These are phyloP conservation scores for Calonectris borealis DNA, from an alignment of 2,113 vertebrate species.

Conservation along the genomic window DNA sequence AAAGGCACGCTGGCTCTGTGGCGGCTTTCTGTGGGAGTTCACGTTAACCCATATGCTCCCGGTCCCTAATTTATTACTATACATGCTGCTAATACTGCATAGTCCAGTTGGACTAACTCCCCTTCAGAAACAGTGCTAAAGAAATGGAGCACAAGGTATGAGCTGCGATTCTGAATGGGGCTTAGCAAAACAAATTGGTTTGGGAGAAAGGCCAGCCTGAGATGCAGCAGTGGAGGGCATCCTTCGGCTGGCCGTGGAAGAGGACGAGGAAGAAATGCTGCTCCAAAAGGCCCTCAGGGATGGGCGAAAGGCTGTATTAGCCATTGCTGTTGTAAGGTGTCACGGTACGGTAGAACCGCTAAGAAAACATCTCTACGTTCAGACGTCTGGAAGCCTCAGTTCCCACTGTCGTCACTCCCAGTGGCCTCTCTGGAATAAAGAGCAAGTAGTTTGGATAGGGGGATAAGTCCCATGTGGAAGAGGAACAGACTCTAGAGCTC, in stretches of 20 bases:
- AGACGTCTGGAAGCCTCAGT: neutral
- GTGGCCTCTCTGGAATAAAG: neutral
- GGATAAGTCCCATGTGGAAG: neutral
- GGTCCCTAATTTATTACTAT: neutral
- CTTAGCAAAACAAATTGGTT: neutral
- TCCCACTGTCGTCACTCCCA: neutral
- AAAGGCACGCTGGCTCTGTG: neutral
- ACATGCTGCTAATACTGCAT: neutral
- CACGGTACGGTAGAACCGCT: accelerated
- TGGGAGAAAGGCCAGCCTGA: neutral
- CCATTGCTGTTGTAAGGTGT: neutral
- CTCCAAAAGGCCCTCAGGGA: neutral
- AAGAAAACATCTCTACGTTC: neutral
- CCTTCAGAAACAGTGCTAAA: neutral
- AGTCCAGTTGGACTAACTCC: neutral
- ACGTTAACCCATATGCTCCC: neutral
- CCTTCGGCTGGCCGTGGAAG: neutral
- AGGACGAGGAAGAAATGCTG: neutral
- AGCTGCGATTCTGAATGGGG: neutral
- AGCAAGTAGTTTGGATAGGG: neutral
- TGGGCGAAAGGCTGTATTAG: neutral
- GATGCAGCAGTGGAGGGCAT: neutral
- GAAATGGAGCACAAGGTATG: neutral
- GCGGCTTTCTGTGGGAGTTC: neutral
- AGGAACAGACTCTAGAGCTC: neutral